Conservation (phyloP, 2,113 vertebrate genomes). For the Hiodon tergisus region DNA sequence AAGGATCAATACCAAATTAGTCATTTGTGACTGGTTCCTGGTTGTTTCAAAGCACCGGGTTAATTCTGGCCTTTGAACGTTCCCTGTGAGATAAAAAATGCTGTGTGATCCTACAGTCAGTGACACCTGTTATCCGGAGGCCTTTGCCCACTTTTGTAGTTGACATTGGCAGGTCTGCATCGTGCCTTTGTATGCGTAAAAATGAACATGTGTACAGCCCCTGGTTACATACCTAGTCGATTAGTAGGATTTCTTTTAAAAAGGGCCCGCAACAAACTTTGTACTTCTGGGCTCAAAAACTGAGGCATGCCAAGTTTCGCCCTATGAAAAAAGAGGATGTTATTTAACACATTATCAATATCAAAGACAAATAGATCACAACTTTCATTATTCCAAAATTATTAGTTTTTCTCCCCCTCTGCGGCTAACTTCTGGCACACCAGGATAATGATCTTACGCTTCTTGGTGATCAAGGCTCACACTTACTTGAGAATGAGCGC, state of each 20-base stretch:
- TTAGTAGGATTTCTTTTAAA: slow-evolving; percentile 74
- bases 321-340: slow-evolving; percentile 37
- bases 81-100: too few species aligned
- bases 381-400: not conserved
- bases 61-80: too few species aligned
- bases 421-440: not conserved
- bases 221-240: slow-evolving; percentile 59
- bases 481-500: slow-evolving; percentile 96
- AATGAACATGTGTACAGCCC: not conserved
- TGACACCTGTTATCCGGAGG: too few species aligned
- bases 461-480: not conserved
- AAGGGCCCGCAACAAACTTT: slow-evolving; percentile 70
- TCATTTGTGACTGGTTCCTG: too few species aligned
- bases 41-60: too few species aligned
- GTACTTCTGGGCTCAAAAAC: slow-evolving; percentile 72
- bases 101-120: too few species aligned
- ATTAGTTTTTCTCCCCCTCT: too few species aligned
- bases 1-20: too few species aligned
- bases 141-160: too few species aligned
- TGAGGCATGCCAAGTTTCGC: slow-evolving; percentile 76
- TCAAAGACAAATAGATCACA: not conserved
- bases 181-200: not conserved
- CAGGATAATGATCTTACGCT: too few species aligned
- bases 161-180: too few species aligned
- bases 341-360: not conserved